Conservation (phyloP, 1,140 invertebrate species). For the Caenorhabditis latens region DNA sequence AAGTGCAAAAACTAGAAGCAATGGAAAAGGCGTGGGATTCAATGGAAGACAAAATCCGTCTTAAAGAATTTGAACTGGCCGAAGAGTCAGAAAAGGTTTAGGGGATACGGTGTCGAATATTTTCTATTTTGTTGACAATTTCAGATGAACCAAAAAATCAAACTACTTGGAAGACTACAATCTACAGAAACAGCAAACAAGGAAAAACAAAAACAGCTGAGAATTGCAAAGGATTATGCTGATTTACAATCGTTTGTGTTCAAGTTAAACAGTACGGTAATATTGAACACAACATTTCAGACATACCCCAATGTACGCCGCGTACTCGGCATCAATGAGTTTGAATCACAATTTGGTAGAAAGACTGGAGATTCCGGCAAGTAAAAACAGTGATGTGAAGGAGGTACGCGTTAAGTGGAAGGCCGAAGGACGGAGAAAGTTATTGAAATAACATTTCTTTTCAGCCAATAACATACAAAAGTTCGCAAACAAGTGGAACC, state of each 20-base stretch:
- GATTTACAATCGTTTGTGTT: conserved; percentile 47
- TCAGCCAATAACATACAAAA: not conserved
- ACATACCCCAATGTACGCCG: conserved; percentile 33
- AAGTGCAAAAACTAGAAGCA: conserved; percentile 8
- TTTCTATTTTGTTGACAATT: not conserved
- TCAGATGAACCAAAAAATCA: not conserved
- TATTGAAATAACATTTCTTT: not conserved
- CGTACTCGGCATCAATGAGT: conserved; percentile 1
- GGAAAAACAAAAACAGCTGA: conserved; percentile 27
- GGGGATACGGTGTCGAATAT: not conserved
- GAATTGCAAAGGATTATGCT: conserved; percentile 33
- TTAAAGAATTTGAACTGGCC: conserved; percentile 37
- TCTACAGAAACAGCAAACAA: not conserved
- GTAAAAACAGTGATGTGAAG: not conserved
- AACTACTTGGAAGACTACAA: not conserved
- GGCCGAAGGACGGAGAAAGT: not conserved
- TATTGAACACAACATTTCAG: not conserved
- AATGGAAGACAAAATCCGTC: conserved; percentile 30
- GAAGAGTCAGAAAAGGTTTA: conserved; percentile 50
- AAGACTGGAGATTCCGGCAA: not conserved
- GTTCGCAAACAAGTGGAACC: not conserved
- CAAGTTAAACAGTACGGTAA: not conserved
- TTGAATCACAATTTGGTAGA: conserved; percentile 13
- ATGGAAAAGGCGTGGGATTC: conserved; percentile 18
- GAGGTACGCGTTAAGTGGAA: conserved; percentile 6